Conservation (phyloP, 2,797 vertebrate genomes). For the Rallus crepitans region DNA sequence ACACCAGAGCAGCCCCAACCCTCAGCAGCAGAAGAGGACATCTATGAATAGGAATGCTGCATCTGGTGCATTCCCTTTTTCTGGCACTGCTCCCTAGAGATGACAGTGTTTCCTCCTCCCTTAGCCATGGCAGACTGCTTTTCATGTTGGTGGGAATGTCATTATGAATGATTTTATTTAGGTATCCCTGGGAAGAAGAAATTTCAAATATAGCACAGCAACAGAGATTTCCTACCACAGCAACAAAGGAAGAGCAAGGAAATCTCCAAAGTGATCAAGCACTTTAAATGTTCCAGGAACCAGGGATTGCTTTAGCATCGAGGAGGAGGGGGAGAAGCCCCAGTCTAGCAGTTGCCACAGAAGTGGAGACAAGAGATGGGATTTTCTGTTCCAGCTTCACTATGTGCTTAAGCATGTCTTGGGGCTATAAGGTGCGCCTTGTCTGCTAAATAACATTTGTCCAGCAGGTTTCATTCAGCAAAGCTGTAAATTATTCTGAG, state of each 20-base stretch:
- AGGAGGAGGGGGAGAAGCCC: not conserved
- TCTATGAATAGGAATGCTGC: not conserved
- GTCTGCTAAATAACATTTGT: not conserved
- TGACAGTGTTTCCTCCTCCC: not conserved
- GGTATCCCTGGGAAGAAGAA: not conserved
- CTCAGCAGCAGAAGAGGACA: not conserved
- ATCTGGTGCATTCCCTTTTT: not conserved
- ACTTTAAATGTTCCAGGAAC: not conserved
- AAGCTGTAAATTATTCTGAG: not conserved
- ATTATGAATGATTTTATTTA: not conserved
- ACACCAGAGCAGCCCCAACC: not conserved
- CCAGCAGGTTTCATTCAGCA: not conserved
- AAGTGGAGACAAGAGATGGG: not conserved
- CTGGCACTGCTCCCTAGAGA: not conserved
- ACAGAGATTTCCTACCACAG: not conserved
- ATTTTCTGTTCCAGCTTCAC: not conserved
- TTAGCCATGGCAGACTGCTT: not conserved
- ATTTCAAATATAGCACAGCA: not conserved
- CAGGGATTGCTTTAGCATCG: not conserved
- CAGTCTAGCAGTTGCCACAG: not conserved
- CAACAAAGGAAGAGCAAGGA: not conserved
- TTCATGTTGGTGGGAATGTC: not conserved
- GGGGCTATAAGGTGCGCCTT: not conserved
- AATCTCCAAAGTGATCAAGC: not conserved
- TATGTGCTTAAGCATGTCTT: not conserved